These are phyloP conservation scores for Tricholauxania praeusta DNA, from an alignment of 2,888 invertebrate genomes.

Conservation along the genomic window DNA sequence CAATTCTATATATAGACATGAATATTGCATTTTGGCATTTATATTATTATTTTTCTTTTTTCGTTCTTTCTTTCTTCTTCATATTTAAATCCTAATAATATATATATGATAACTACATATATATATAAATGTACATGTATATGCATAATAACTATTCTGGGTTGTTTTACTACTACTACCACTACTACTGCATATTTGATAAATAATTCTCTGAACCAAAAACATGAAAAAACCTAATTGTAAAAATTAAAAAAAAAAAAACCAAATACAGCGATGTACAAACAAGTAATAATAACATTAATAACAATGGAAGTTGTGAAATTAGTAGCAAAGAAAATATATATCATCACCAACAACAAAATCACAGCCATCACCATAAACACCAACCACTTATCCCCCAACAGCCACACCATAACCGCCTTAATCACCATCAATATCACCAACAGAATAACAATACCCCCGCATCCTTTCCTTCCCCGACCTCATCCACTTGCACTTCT, in stretches of 20 bases:
- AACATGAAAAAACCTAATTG: constrained; percentile 25
- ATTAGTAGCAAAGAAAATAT: constrained; percentile 65
- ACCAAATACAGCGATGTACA: constrained; percentile 65
- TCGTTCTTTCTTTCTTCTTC: constrained; percentile 68
- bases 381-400: constrained; percentile 52
- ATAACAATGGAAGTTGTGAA: constrained; percentile 65
- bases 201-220: constrained; percentile 16
- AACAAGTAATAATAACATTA: constrained; percentile 64
- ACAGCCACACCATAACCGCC: constrained; percentile 44
- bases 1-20: constrained; percentile 53
- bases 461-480: constrained; percentile 3
- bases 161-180: constrained; percentile 57
- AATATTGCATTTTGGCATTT: constrained; percentile 68
- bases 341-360: constrained; percentile 52
- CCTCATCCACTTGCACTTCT: background rate
- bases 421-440: constrained; percentile 43
- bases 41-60: constrained; percentile 67
- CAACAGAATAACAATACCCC: constrained; percentile 37
- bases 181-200: constrained; percentile 44
- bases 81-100: constrained; percentile 52
- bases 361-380: constrained; percentile 55
- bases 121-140: constrained; percentile 60
- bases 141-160: constrained; percentile 53
- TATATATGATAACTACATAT: constrained; percentile 60
- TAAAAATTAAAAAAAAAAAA: constrained; percentile 27